Evolutionary conservation across 2,888 invertebrate genomes (phyloP), one percentile per base, ranked within the genome.

Genomic region (Nezara viridula): DNA sequence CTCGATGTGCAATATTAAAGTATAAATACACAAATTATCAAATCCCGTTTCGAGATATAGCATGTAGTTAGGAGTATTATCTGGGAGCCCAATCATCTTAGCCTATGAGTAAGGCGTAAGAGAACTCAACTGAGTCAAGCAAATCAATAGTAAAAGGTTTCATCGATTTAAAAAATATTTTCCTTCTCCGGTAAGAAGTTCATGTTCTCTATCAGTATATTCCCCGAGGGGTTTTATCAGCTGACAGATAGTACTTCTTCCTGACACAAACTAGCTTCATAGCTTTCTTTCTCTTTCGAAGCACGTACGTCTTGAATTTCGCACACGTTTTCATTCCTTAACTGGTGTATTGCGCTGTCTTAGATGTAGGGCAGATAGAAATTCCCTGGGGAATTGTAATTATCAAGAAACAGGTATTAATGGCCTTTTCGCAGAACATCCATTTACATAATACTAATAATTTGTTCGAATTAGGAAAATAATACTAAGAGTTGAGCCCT

Each of bases 211-310:
- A 73, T 37, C 32, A 37, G 66, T 73, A 73, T 73, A 37, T 73
- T 19, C 37, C 66, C 19, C 19, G 10, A 0, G 66, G 66, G 14
- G 32, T 37, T 73, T 73, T 73, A 73, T 73, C 66, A 73, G 37
- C 66, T 73, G 66, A 37, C 66, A 73, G 66, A 32, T 73, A 73
- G 66, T 19, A 1, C 32, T 37, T 16, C 32, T 73, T 73, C 66
- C 66, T 73, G 66, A 73, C 66, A 73, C 37, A 73, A 73, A 73
- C 66, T 73, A 73, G 66, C 66, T 73, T 73, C 66, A 37, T 73
- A 73, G 66, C 32, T 73, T 21, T 10, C 37, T 73, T 73, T 73
- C 66, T 21, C 66, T 73, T 73, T 73, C 66, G 19, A 21, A 73
- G 66, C 66, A 73, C 66, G 66, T 73, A 19, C 66, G 66, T 73